A percentile compares a stretch with the other conserved stretches of the same genome.
These are phyloP conservation scores for Nesoenas mayeri DNA, from an alignment of 2,113 vertebrate species.

Conservation along the genomic window DNA sequence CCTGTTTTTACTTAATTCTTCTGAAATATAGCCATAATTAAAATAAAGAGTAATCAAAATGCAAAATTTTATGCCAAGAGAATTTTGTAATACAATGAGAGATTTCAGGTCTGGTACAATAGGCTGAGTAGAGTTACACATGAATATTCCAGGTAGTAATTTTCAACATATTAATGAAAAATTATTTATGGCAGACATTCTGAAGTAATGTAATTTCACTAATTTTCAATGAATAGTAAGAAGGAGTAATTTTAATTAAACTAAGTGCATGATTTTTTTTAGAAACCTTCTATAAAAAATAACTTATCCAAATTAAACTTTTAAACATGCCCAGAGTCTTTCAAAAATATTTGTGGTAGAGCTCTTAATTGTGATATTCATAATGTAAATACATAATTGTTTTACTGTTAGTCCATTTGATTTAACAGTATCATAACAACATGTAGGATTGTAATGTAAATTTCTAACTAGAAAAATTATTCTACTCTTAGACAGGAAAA, in stretches of 20 bases:
- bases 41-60: neutral
- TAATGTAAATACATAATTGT: neutral
- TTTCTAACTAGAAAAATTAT: neutral
- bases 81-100: neutral
- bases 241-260: slow-evolving; percentile 3
- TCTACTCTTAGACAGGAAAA: neutral
- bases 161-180: neutral
- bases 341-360: neutral
- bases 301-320: neutral
- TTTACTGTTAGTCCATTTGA: neutral
- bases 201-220: neutral
- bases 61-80: neutral
- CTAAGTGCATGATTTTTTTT: neutral
- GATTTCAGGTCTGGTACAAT: neutral
- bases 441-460: neutral
- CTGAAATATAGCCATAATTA: neutral
- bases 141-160: neutral
- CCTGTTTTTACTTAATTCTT: neutral
- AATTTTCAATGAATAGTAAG: neutral
- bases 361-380: neutral
- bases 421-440: neutral
- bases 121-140: neutral
- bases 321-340: neutral
- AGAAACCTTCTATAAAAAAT: neutral
- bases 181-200: neutral